Base-by-base conservation (phyloP, 2,797 vertebrate species). In the Lacerta bilineata region DNA sequence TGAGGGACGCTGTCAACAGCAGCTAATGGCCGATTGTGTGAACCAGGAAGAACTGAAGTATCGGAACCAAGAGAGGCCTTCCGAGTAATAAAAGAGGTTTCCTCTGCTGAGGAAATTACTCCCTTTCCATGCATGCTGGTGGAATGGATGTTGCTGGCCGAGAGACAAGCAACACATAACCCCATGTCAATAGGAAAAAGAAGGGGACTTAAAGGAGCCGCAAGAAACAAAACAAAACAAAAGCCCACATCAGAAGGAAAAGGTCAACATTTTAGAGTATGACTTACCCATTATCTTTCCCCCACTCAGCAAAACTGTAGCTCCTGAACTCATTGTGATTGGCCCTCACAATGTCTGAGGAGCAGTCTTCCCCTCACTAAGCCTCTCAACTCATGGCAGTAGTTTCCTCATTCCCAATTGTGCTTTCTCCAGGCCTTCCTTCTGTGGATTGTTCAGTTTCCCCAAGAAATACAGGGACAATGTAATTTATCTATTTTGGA, bases 1-100 rank as follows among this genome's bases (percentile, higher is more conserved):
- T 90, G 72, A 91, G 15, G 64, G 64, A 68, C 1, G 61, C 64
- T 87, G 33, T 92, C 87, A 93, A 66, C 59, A 92, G 88, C 86
- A 74, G 13, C 6, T 89, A 27, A 80, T 50, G 75, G 66, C 79
- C 20, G 88, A 84, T 88, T 69, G 20, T 29, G 29, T 87, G 3
- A 91, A 3, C 11, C 77, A 78, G 87, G 72, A 91, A 90, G 68
- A 88, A 79, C 36, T 5, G 15, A 85, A 15, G 6, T 1, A 80
- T n/a, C 18, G 29, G 27, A 74, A 36, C 11, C 66, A 46, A 79
- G 74, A 20, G 17, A 89, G 76, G 59, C 1, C 71, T 43, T 80
- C 15, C 0, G 7, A 77, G 33, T 66, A 39, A 79, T 15, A n/a
- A 83, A 83, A 59, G 86, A 72, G 6, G 17, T 3, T 66, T 76